phyloP scores from a whole-genome alignment of 2,113 vertebrate species.

The Mustela lutreola region DNA sequence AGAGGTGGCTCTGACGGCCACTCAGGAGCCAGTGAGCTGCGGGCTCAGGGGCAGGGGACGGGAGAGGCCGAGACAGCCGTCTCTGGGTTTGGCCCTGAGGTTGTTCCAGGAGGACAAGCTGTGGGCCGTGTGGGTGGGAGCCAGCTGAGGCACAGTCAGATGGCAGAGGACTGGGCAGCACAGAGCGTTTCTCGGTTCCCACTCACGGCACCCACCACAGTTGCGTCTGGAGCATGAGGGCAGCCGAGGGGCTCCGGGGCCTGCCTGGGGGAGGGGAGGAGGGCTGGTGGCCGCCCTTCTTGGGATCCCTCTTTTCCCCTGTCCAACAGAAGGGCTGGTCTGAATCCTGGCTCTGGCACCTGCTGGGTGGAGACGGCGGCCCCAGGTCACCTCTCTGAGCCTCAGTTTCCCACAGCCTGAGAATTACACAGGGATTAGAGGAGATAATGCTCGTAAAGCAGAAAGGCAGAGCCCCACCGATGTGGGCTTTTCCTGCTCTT shows the following conservation, averaged over 20 bases:
- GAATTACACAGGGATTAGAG: background rate
- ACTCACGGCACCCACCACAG: background rate
- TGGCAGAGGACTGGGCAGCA: background rate
- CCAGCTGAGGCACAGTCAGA: background rate
- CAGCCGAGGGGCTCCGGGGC: too few species aligned
- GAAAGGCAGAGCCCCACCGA: accelerated
- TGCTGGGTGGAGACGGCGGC: background rate
- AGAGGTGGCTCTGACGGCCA: background rate
- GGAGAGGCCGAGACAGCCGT: too few species aligned
- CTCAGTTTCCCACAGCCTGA: background rate
- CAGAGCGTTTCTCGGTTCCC: background rate
- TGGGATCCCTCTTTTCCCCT: background rate
- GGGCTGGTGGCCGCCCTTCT: background rate
- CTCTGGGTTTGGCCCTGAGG: background rate
- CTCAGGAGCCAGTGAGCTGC: accelerated
- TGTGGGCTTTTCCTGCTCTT: background rate
- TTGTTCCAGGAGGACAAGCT: background rate
- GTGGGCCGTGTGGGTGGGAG: background rate
- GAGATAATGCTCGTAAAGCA: accelerated
- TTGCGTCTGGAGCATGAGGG: accelerated
- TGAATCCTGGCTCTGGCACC: background rate
- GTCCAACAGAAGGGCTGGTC: background rate
- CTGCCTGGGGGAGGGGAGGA: background rate
- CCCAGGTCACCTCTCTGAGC: background rate
- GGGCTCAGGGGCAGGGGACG: accelerated